phyloP scores from a whole-genome alignment of 2,113 vertebrate species.

The Pristiophorus japonicus region DNA sequence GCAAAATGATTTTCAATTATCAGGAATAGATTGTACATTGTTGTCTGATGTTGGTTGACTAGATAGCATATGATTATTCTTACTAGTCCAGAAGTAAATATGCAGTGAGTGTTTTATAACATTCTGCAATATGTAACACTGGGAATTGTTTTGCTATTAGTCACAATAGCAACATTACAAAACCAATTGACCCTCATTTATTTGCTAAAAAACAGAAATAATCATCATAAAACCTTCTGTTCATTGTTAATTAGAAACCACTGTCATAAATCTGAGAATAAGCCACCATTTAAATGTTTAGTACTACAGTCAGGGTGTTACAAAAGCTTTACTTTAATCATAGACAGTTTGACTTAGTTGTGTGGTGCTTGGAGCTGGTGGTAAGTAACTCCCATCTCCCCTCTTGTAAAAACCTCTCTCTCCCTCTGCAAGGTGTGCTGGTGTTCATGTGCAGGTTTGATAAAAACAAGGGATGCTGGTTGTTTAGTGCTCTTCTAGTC shows the following conservation, averaged over 20 bases:
- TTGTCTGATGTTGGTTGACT: too few species aligned
- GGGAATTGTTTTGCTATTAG: background rate
- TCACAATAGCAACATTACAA: background rate
- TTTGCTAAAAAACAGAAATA: background rate
- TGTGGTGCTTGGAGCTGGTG: too few species aligned
- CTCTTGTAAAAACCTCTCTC: background rate
- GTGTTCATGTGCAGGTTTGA: background rate
- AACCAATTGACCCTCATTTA: background rate
- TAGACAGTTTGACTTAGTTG: too few species aligned
- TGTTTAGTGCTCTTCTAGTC: too few species aligned
- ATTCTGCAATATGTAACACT: background rate
- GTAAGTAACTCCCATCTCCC: background rate
- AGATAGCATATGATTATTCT: too few species aligned
- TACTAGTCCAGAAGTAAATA: too few species aligned
- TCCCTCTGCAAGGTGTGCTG: background rate
- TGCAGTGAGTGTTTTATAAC: background rate
- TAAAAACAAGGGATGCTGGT: too few species aligned
- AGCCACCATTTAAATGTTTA: background rate
- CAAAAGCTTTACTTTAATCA: background rate
- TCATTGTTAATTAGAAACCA: background rate
- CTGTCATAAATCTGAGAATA: background rate
- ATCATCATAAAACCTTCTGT: background rate
- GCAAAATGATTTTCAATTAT: too few species aligned
- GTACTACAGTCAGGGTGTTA: background rate
- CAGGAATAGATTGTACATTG: too few species aligned